Evolutionary conservation across 2,888 invertebrate genomes (phyloP).

Genomic region (Caenorhabditis sp.): DNA sequence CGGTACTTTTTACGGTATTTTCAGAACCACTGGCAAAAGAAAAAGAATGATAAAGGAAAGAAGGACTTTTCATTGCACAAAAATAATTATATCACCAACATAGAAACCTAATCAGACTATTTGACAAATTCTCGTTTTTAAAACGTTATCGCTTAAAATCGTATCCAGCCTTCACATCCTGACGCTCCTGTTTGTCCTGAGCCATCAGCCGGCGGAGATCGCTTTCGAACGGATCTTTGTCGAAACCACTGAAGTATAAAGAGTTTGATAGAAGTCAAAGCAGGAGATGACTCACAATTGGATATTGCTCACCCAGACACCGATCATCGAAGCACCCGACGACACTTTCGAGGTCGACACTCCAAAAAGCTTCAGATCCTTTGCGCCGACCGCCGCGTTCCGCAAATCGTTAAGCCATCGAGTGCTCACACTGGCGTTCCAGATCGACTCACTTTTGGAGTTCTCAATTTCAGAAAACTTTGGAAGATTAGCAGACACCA

Average conservation of each 20-base stretch:
- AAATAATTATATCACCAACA: constrained; percentile 14
- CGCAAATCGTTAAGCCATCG: constrained; percentile 22
- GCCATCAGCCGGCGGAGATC: constrained; percentile 38
- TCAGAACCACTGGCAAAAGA: not conserved
- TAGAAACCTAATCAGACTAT: no score
- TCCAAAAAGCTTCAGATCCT: constrained; percentile 27
- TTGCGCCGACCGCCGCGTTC: constrained; percentile 3
- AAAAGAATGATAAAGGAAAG: not conserved
- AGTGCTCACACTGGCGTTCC: constrained; percentile 5
- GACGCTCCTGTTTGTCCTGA: constrained; percentile 22
- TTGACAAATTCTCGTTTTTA: no score
- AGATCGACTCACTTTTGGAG: constrained; percentile 11
- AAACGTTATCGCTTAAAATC: constrained; percentile 13
- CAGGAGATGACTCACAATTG: constrained; percentile 6
- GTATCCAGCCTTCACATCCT: constrained; percentile 53
- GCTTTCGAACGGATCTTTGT: constrained; percentile 35
- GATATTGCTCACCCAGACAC: constrained; percentile 37
- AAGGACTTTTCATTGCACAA: not conserved
- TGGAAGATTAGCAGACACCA: constrained; percentile 1
- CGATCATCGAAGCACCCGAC: constrained; percentile 21
- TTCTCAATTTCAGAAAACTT: constrained; percentile 15
- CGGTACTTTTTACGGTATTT: no score
- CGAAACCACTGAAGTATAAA: constrained; percentile 7
- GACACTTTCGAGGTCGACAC: constrained; percentile 10
- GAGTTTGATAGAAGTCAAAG: not conserved